Percentiles rank a stretch among this genome's conserved stretches.
Conservation (phyloP, 2,888 invertebrate genomes). For the Cheilosia urbana region DNA sequence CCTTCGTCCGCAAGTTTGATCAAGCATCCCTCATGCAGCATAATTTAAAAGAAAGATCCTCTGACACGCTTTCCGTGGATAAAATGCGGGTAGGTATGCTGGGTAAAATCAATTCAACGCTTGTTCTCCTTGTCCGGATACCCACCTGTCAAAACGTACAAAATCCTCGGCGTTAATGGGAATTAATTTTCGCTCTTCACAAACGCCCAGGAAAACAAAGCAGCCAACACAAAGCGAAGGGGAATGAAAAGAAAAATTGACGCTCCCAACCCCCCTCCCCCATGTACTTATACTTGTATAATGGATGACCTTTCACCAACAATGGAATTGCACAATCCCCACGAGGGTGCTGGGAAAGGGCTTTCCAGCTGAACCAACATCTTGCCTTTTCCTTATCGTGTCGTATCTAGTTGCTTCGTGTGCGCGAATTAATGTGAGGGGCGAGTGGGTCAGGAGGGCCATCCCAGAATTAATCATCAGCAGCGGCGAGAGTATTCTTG, state of each 20-base stretch:
- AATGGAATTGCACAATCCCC: conserved; percentile 54
- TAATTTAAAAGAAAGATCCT: conserved; percentile 17
- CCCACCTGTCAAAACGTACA: conserved; percentile 55
- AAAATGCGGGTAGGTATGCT: conserved; percentile 14
- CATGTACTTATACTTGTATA: neutral
- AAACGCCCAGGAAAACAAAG: conserved; percentile 49
- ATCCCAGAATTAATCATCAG: conserved; percentile 45
- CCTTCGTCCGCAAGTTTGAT: conserved; percentile 15
- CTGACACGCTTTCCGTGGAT: conserved; percentile 31
- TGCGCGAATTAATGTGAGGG: conserved; percentile 4
- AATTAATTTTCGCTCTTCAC: conserved; percentile 62
- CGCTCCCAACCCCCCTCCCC: conserved; percentile 2
- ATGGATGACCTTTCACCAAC: conserved; percentile 64
- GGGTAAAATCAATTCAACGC: conserved; percentile 26
- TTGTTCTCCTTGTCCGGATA: neutral
- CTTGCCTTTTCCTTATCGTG: conserved; percentile 7
- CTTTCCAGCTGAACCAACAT: neutral
- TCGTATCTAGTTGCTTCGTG: conserved; percentile 27
- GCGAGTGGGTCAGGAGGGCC: conserved; percentile 28
- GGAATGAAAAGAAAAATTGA: conserved; percentile 32
- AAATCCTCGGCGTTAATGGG: conserved; percentile 62
- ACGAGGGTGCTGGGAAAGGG: neutral
- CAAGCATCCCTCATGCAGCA: conserved; percentile 25
- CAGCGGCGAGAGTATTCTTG: conserved; percentile 30
- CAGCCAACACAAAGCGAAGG: conserved; percentile 20